Evolutionary conservation across 2,113 vertebrate species (phyloP), one percentile per base, ranked within the genome.

Genomic region (Laterallus jamaicensis): DNA sequence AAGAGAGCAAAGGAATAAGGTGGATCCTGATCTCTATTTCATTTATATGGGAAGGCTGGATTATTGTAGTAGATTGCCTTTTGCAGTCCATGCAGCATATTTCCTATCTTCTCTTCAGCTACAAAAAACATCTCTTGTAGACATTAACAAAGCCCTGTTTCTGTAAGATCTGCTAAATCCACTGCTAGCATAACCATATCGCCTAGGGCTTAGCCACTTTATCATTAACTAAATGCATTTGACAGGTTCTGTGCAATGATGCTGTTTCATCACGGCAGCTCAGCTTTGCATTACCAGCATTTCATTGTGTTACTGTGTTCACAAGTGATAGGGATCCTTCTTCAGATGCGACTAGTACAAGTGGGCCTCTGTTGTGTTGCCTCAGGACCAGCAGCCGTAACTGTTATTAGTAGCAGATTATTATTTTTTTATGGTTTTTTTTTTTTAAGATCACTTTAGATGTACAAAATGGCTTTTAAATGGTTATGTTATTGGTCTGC

Each of bases 401-500:
- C 37, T 18, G 25, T 67, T 92, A 63, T 16, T 74, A 68, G 67
- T 15, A 63, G 73, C 5, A 28, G 54, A 42, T 60, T 75, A 0
- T 35, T 22, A 15, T 58, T 80, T 64, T 68, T 83, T 79, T 26
- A 25, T 31, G 28, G 10, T 44, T 15, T 31, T 40, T 64, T 55
- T 66, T 67, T 63, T 68, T 74, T 20, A 50, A 78, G 71, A 71
- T 81, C 50, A 37, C 13, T 86, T 86, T 92, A 50, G 86, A 50
- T 24, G 24, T 74, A 74, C 70, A 92, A 83, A 95, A 90, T 83
- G 67, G 32, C 59, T 93, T 94, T 63, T 90, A 90, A 95, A 92
- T 58, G 47, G 19, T 44, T 93, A 16, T 4, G 94, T 96, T 91
- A 89, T 75, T 22, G 58, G 29, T 42, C 22, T 64, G 37, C 5